These are phyloP conservation scores for Cordilura impudica DNA, from an alignment of 2,888 invertebrate genomes.

Conservation along the genomic window DNA sequence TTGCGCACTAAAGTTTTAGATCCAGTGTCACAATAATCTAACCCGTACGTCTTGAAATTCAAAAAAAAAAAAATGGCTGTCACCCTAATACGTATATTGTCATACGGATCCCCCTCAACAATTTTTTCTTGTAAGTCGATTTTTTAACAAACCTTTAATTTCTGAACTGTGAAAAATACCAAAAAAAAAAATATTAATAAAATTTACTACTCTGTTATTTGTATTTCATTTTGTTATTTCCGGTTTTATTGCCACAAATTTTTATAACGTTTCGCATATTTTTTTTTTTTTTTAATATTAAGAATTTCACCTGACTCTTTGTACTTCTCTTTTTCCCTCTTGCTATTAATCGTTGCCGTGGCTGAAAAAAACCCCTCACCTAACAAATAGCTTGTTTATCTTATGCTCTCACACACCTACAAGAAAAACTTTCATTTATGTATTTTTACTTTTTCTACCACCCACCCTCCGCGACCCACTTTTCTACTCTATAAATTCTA, in stretches of 20 bases:
- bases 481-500: background rate
- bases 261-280: background rate
- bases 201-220: no score
- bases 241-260: conserved; percentile 27
- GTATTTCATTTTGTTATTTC: conserved; percentile 73
- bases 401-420: background rate
- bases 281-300: background rate
- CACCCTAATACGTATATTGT: no score
- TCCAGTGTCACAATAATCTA: no score
- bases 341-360: background rate
- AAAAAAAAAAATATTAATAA: no score
- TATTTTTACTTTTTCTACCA: background rate
- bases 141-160: no score
- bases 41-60: no score
- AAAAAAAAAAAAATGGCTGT: no score
- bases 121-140: no score
- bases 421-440: conserved; percentile 64
- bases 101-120: no score
- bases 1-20: no score
- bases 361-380: background rate
- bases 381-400: background rate
- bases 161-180: no score
- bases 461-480: conserved; percentile 22
- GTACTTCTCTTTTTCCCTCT: background rate
- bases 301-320: background rate